Evolutionary conservation across 2,888 invertebrate species (phyloP).

Genomic region (Willowsia nigromaculata): DNA sequence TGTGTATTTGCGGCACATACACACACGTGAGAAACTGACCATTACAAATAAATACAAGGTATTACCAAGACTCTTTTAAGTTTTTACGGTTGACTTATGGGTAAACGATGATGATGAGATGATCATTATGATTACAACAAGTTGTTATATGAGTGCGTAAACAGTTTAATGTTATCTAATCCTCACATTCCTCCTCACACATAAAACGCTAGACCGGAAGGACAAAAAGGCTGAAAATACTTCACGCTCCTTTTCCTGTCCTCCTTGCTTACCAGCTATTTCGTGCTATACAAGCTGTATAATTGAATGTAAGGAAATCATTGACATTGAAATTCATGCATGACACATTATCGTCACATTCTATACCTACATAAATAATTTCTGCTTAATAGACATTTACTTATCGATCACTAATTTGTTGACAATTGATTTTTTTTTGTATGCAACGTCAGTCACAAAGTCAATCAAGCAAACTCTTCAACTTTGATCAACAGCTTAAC

Average conservation of each 20-base stretch:
- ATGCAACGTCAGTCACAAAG: neutral
- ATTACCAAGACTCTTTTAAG: neutral
- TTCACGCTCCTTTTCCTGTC: slow-evolving; percentile 34
- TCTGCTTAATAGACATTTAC: neutral
- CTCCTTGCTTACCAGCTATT: neutral
- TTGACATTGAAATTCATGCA: slow-evolving; percentile 53
- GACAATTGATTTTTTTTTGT: neutral
- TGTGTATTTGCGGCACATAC: neutral
- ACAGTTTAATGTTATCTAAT: neutral
- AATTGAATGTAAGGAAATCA: neutral
- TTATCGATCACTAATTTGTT: neutral
- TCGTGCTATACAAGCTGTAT: neutral
- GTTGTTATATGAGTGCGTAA: neutral
- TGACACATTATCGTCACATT: neutral
- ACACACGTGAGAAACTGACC: neutral
- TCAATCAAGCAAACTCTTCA: slow-evolving; percentile 35
- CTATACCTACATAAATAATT: neutral
- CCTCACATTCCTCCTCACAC: neutral
- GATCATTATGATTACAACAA: neutral
- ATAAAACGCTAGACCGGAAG: slow-evolving; percentile 44
- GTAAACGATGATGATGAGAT: neutral
- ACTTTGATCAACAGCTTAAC: neutral
- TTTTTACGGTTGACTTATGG: neutral
- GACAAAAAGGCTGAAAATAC: neutral
- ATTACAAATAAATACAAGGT: neutral